Evolutionary conservation across 1,140 invertebrate species (phyloP).

Genomic region (Chelonus insularis): DNA sequence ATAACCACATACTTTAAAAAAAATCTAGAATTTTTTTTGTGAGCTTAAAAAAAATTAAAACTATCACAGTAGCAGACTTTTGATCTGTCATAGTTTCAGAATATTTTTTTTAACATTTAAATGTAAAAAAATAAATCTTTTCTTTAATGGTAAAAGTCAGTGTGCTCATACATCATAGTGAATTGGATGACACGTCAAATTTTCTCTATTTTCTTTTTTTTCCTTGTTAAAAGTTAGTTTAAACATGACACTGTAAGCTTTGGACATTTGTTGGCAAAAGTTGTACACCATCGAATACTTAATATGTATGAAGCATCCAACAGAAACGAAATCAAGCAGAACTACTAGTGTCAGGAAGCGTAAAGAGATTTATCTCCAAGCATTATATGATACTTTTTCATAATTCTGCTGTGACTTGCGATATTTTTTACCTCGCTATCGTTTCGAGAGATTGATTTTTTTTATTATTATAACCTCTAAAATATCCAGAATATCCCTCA

Average conservation of each 20-base stretch:
- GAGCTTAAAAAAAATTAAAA: too few relatives aligned
- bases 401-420: background rate
- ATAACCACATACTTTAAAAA: too few relatives aligned
- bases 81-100: too few relatives aligned
- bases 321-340: constrained; percentile 26
- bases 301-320: constrained; percentile 28
- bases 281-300: constrained; percentile 21
- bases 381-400: constrained; percentile 25
- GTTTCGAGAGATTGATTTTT: too few relatives aligned
- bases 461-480: too few relatives aligned
- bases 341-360: constrained; percentile 20
- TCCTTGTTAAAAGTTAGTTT: constrained; percentile 22
- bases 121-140: background rate
- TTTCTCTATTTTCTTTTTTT: background rate
- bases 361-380: constrained; percentile 27
- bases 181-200: constrained; percentile 6
- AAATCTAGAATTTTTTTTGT: too few relatives aligned
- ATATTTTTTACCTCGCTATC: background rate
- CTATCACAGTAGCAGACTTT: too few relatives aligned
- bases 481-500: too few relatives aligned
- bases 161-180: constrained; percentile 8
- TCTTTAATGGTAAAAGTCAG: background rate
- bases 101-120: too few relatives aligned
- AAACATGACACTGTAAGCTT: constrained; percentile 18
- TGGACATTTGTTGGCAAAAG: constrained; percentile 14